phyloP scores from a whole-genome alignment of 2,113 vertebrate genomes.

The Trachemys scripta region DNA sequence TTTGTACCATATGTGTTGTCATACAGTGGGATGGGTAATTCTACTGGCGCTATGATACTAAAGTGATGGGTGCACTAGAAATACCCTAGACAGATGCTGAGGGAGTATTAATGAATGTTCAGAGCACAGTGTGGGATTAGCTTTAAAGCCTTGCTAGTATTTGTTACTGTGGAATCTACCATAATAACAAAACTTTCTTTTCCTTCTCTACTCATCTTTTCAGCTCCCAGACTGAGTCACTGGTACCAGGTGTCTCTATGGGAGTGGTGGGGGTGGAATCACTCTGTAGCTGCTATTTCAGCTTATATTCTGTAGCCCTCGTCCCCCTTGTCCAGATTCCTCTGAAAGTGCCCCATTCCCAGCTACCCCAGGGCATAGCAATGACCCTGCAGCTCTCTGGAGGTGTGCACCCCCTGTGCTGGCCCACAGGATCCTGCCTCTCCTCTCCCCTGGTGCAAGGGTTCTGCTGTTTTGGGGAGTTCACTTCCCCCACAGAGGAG shows the following conservation, averaged over 20 bases:
- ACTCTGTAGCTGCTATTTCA: not conserved
- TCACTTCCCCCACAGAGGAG: rapidly evolving
- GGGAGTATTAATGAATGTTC: slow-evolving; percentile 25
- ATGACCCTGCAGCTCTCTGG: rapidly evolving
- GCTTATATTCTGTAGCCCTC: not conserved
- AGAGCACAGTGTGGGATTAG: slow-evolving; percentile 11
- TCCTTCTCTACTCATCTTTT: slow-evolving; percentile 19
- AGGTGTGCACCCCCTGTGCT: rapidly evolving
- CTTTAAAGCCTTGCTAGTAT: slow-evolving; percentile 10
- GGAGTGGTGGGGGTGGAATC: not conserved
- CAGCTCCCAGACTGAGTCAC: not conserved
- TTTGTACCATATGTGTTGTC: not conserved
- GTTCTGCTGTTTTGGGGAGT: not conserved
- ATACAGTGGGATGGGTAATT: not conserved
- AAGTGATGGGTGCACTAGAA: not conserved
- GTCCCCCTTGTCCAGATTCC: not conserved
- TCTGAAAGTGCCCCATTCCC: rapidly evolving
- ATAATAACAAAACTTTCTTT: not conserved
- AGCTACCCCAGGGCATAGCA: not conserved
- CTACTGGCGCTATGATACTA: not conserved
- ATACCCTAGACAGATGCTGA: not conserved
- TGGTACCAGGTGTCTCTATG: not conserved
- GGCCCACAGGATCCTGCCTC: rapidly evolving
- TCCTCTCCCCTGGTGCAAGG: not conserved
- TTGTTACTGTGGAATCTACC: slow-evolving; percentile 6